These are phyloP conservation scores for Anthopleura xanthogrammica DNA, from an alignment of 92 coral and sea anemone species.

Conservation along the genomic window DNA sequence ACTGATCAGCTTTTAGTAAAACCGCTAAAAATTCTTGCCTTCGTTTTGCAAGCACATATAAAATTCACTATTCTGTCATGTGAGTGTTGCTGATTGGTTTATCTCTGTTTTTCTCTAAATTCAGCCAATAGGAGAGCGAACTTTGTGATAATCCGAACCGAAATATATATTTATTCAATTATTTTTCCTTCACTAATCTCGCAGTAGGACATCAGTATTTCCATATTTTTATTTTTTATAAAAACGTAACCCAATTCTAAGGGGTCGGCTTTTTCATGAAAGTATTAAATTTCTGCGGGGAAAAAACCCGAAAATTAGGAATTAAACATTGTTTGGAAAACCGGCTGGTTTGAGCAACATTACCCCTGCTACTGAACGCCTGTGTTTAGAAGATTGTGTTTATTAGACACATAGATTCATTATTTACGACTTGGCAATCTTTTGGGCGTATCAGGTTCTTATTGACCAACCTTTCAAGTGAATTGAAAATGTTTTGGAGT, in stretches of 20 bases:
- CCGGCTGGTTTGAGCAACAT: neutral
- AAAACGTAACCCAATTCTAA: neutral
- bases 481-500: slow-evolving; percentile 6
- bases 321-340: neutral
- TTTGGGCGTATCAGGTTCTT: slow-evolving; percentile 13
- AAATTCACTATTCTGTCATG: slow-evolving; percentile 18
- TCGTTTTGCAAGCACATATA: neutral
- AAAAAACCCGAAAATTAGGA: neutral
- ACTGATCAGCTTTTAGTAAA: slow-evolving; percentile 3
- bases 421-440: slow-evolving; percentile 12
- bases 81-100: neutral
- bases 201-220: neutral
- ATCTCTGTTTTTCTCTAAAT: neutral
- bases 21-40: slow-evolving; percentile 23
- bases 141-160: neutral
- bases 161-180: neutral
- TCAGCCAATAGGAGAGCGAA: slow-evolving; percentile 9
- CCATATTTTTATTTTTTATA: neutral
- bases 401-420: neutral
- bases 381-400: neutral
- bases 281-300: neutral
- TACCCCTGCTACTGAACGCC: neutral
- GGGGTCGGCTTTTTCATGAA: neutral
- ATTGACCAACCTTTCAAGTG: slow-evolving; percentile 6
- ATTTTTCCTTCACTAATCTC: slow-evolving; percentile 5